These are phyloP conservation scores for Crocallis elinguaria DNA, from an alignment of 2,888 invertebrate species.

Conservation along the genomic window DNA sequence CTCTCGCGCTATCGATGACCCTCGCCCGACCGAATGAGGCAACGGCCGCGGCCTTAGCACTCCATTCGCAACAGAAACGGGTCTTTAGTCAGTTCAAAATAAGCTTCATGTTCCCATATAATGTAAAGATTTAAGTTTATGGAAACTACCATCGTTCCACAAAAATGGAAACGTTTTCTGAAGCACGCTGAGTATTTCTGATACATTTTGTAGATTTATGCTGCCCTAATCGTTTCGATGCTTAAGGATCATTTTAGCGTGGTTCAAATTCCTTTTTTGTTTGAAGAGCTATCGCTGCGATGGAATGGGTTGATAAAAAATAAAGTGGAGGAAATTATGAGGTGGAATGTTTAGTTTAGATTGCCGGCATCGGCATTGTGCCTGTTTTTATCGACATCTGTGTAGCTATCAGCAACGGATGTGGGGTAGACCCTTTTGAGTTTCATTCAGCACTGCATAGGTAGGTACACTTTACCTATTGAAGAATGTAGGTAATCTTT, in stretches of 20 bases:
- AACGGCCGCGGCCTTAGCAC: constrained; percentile 54
- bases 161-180: constrained; percentile 67
- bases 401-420: constrained; percentile 18
- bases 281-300: constrained; percentile 44
- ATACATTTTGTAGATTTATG: constrained; percentile 68
- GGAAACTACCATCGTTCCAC: constrained; percentile 57
- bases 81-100: constrained; percentile 1
- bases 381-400: constrained; percentile 55
- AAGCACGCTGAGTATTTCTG: constrained; percentile 71
- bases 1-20: constrained; percentile 62
- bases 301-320: constrained; percentile 54
- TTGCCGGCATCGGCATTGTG: constrained; percentile 51
- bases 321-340: constrained; percentile 61
- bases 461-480: background rate
- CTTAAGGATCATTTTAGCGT: constrained; percentile 82
- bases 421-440: constrained; percentile 37
- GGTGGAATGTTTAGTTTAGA: constrained; percentile 58
- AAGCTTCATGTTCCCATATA: constrained; percentile 22
- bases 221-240: constrained; percentile 71
- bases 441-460: background rate
- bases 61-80: constrained; percentile 25
- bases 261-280: constrained; percentile 76
- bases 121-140: constrained; percentile 38
- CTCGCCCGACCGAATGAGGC: constrained; percentile 56
- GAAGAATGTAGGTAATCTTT: background rate